Evolutionary conservation across 1,140 invertebrate genomes (phyloP).

Genomic region (Prorops nasuta): DNA sequence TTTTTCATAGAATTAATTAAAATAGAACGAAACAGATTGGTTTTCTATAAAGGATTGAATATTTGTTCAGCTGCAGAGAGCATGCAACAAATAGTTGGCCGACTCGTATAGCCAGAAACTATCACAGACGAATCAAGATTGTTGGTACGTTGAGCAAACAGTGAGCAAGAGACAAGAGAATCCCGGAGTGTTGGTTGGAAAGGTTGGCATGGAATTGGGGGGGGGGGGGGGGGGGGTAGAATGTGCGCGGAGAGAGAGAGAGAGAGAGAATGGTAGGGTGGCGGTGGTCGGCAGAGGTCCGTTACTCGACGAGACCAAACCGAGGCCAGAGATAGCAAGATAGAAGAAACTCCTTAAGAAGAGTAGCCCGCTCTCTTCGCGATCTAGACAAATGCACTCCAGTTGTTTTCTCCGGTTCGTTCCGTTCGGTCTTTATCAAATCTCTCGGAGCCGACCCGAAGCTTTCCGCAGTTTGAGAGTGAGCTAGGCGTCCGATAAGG

Average conservation of each 20-base stretch:
- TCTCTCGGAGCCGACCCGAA: constrained; percentile 33
- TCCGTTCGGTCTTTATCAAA: constrained; percentile 47
- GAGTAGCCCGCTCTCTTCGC: constrained; percentile 42
- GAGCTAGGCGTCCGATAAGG: constrained; percentile 39
- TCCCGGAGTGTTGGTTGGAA: too few species aligned
- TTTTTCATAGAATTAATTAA: too few species aligned
- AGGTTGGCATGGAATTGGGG: constrained; percentile 1
- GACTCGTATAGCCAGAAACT: too few species aligned
- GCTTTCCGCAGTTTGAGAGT: constrained; percentile 29
- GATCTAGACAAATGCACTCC: constrained; percentile 52
- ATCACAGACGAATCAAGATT: constrained; percentile 4
- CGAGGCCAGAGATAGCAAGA: constrained; percentile 38
- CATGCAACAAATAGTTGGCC: too few species aligned
- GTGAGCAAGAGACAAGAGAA: too few species aligned
- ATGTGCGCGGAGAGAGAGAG: too few species aligned
- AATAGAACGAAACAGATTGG: too few species aligned
- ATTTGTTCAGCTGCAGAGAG: too few species aligned
- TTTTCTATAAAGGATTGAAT: too few species aligned
- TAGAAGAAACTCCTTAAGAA: constrained; percentile 43
- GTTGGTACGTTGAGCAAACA: too few species aligned
- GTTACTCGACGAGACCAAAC: constrained; percentile 31
- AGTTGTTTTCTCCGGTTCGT: constrained; percentile 44
- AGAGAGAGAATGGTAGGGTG: too few species aligned
- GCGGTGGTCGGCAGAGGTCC: constrained; percentile 22
- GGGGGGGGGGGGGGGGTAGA: constrained; percentile 7